phyloP scores from a whole-genome alignment of 2,113 vertebrate genomes.

The Murina feae region DNA sequence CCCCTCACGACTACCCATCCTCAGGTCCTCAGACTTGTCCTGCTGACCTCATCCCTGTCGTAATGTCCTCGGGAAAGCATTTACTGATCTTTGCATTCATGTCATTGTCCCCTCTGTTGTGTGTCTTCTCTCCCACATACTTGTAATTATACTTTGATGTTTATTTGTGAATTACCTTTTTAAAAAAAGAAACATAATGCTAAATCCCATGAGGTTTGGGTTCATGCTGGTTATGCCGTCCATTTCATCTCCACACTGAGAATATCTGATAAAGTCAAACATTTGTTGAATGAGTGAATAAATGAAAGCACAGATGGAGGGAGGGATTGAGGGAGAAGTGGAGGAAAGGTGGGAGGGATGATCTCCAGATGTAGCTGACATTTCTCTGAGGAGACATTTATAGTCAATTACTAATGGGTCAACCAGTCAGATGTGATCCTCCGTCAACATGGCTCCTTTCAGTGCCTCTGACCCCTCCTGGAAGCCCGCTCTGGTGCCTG shows the following conservation, averaged over 20 bases:
- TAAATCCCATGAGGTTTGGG: background rate
- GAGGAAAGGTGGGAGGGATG: background rate
- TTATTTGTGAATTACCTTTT: background rate
- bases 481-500: background rate
- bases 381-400: background rate
- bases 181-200: background rate
- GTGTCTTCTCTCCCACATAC: background rate
- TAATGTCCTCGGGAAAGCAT: background rate
- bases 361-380: background rate
- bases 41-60: background rate
- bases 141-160: background rate
- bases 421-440: background rate
- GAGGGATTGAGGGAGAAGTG: background rate
- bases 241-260: background rate
- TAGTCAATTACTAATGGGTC: background rate
- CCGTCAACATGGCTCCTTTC: background rate
- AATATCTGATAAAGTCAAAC: background rate
- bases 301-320: background rate
- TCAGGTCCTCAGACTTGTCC: background rate
- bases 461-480: background rate
- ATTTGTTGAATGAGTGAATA: background rate
- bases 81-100: background rate
- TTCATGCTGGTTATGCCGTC: background rate
- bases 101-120: background rate
- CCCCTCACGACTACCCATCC: too few relatives aligned